Percentiles rank a stretch among this genome's conserved stretches.
Conservation (phyloP, 2,888 invertebrate species). For the Agapetus fuscipes region DNA sequence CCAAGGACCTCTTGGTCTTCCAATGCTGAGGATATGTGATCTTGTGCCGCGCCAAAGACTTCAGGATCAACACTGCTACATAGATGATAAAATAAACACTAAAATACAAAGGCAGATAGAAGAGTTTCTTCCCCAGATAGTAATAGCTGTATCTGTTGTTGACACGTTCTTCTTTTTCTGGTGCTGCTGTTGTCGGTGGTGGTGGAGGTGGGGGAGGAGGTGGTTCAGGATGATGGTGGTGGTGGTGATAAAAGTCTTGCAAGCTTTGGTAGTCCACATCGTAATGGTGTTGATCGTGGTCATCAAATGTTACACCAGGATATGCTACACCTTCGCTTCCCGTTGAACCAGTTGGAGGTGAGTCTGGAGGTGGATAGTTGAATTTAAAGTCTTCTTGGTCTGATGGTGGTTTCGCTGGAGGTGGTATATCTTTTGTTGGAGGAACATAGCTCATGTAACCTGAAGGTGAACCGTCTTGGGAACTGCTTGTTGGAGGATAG, state of each 20-base stretch:
- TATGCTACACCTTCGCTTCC: constrained; percentile 17
- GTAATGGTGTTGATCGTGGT: constrained; percentile 36
- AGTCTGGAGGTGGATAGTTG: constrained; percentile 16
- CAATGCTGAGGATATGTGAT: constrained; percentile 52
- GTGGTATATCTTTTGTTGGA: constrained; percentile 5
- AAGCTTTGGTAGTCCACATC: constrained; percentile 32
- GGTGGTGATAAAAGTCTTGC: constrained; percentile 30
- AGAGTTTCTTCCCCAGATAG: constrained; percentile 62
- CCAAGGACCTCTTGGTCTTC: constrained; percentile 21
- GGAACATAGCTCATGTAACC: not conserved
- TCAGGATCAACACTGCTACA: constrained; percentile 60
- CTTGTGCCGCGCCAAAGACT: constrained; percentile 64
- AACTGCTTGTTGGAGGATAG: constrained; percentile 33
- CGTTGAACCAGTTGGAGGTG: constrained; percentile 1
- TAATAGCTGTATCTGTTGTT: constrained; percentile 60
- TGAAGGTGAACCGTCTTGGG: constrained; percentile 22
- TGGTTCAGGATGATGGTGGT: constrained; percentile 32
- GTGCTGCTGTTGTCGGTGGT: constrained; percentile 36
- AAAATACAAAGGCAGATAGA: constrained; percentile 67
- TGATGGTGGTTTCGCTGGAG: constrained; percentile 22
- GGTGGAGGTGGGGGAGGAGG: constrained; percentile 30
- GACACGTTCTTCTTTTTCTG: constrained; percentile 46
- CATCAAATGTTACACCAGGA: constrained; percentile 26
- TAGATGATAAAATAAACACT: constrained; percentile 63
- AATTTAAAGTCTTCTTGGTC: constrained; percentile 22